phyloP scores from a whole-genome alignment of 30 jellyfish, hydroid and myxozoan genomes.

The Chironex yamaguchii region DNA sequence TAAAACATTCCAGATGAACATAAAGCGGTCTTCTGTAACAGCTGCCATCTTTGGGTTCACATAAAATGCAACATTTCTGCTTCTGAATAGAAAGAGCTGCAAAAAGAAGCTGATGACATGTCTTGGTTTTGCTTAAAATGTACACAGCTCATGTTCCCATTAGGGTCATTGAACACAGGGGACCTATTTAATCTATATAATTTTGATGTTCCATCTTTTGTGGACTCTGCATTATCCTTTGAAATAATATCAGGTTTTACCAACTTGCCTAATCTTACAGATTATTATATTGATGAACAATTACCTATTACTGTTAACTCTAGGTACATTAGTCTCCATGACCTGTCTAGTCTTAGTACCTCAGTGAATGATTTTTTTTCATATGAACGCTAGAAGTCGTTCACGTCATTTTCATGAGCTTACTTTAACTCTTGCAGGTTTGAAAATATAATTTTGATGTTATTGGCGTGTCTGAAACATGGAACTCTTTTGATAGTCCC shows the following conservation, averaged over 20 bases:
- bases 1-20: no score
- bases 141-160: constrained; percentile 39
- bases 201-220: constrained; percentile 47
- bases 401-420: constrained; percentile 53
- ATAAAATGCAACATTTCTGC: no score
- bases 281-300: constrained; percentile 65
- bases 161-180: constrained; percentile 40
- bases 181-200: constrained; percentile 40
- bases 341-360: constrained; percentile 20
- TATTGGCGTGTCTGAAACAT: constrained; percentile 72
- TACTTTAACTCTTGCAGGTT: constrained; percentile 54
- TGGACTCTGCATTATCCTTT: constrained; percentile 49
- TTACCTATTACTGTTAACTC: constrained; percentile 67
- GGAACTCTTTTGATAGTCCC: constrained; percentile 59
- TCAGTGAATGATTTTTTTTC: constrained; percentile 56
- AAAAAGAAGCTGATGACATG: constrained; percentile 35
- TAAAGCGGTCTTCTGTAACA: no score
- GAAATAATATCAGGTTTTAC: constrained; percentile 40
- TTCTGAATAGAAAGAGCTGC: no score
- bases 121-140: constrained; percentile 56
- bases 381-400: constrained; percentile 44
- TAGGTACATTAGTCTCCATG: constrained; percentile 50
- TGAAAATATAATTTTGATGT: constrained; percentile 58
- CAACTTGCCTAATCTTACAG: constrained; percentile 57
- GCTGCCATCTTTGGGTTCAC: no score